Evolutionary conservation across 35 echinoderm and acorn worm genomes (phyloP).

Genomic region (Apostichopus californicus): DNA sequence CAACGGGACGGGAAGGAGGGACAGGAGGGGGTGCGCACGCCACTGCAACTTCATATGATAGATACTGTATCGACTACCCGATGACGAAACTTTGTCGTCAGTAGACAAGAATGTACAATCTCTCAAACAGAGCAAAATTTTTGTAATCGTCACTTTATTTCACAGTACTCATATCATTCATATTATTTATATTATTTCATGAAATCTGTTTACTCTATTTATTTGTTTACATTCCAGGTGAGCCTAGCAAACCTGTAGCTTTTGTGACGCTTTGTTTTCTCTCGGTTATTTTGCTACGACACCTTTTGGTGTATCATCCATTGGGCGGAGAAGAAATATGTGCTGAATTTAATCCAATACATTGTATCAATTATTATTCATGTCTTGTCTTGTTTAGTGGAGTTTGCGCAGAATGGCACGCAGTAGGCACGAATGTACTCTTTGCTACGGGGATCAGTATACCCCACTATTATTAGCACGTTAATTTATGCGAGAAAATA

Average conservation of each 20-base stretch:
- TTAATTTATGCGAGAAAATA: not conserved
- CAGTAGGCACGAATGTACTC: not conserved
- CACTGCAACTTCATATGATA: too few species aligned
- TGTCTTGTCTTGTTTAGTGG: not conserved
- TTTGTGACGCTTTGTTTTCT: not conserved
- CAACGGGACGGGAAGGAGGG: too few species aligned
- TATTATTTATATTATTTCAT: too few species aligned
- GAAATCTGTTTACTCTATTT: too few species aligned
- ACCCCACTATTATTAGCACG: not conserved
- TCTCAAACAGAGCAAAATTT: too few species aligned
- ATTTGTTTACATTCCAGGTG: not conserved
- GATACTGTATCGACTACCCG: too few species aligned
- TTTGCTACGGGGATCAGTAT: not conserved
- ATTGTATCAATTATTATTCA: not conserved
- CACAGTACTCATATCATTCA: too few species aligned
- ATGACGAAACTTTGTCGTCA: too few species aligned
- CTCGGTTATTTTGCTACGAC: slow-evolving; percentile 21
- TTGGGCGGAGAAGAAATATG: not conserved
- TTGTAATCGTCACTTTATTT: too few species aligned
- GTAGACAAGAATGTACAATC: too few species aligned
- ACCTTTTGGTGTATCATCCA: not conserved
- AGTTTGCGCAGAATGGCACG: not conserved
- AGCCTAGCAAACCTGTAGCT: not conserved
- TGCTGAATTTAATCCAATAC: not conserved
- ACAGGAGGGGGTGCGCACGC: too few species aligned